These are phyloP conservation scores for Rhodophaea formosa DNA, from an alignment of 2,888 invertebrate genomes.

Conservation along the genomic window DNA sequence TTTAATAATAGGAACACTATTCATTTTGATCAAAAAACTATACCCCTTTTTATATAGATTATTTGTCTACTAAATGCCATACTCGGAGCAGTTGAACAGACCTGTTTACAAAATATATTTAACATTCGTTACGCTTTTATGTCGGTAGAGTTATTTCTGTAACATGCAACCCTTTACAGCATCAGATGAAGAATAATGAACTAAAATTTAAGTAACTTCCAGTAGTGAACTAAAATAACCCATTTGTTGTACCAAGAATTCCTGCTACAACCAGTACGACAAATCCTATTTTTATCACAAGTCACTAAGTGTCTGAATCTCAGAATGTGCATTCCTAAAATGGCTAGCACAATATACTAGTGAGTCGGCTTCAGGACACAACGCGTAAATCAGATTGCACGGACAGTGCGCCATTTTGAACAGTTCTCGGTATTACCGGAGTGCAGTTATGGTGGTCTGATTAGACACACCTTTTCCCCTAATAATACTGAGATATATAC, in stretches of 20 bases:
- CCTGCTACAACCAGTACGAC: background rate
- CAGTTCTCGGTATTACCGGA: constrained; percentile 49
- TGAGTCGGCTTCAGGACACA: constrained; percentile 45
- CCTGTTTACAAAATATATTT: too few relatives aligned
- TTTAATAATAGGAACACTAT: too few relatives aligned
- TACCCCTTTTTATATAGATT: too few relatives aligned
- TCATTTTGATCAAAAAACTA: too few relatives aligned
- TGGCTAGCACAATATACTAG: constrained; percentile 56
- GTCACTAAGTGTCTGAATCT: constrained; percentile 17
- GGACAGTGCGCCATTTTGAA: constrained; percentile 66
- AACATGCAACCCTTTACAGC: too few relatives aligned
- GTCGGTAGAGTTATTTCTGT: too few relatives aligned
- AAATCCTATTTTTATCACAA: constrained; percentile 13
- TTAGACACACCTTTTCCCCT: constrained; percentile 11
- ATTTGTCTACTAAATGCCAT: too few relatives aligned
- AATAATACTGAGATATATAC: background rate
- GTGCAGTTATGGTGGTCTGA: constrained; percentile 29
- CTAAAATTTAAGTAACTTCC: too few relatives aligned
- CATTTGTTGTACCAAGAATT: background rate
- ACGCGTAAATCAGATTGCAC: constrained; percentile 72
- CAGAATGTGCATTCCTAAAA: constrained; percentile 71
- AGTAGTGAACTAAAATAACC: background rate
- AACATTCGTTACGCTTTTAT: too few relatives aligned
- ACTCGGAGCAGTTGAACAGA: too few relatives aligned
- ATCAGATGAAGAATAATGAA: too few relatives aligned